Evolutionary conservation across 2,797 vertebrate genomes (phyloP).

Genomic region (Esox lucius): DNA sequence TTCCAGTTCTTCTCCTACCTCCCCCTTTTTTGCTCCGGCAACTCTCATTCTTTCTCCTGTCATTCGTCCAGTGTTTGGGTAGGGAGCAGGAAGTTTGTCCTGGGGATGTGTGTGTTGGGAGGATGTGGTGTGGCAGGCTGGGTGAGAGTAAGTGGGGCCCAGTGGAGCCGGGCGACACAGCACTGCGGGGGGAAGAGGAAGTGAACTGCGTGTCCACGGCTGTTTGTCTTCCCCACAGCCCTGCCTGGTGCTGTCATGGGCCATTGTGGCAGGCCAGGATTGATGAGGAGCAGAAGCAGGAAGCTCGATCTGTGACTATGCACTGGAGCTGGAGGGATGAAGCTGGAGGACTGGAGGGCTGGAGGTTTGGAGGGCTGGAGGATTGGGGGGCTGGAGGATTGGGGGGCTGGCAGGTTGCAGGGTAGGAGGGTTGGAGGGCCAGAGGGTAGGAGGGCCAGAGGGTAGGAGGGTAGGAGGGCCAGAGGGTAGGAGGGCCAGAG

Average conservation of each 20-base stretch:
- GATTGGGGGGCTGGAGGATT: background rate
- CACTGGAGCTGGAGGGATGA: constrained; percentile 54
- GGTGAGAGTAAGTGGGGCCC: constrained; percentile 1
- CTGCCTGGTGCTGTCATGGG: constrained; percentile 59
- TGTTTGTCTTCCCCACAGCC: constrained; percentile 69
- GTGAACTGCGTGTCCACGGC: constrained; percentile 49
- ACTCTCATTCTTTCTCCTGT: constrained; percentile 1
- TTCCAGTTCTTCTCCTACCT: background rate
- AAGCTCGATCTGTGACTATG: constrained; percentile 43
- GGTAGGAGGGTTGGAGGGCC: background rate
- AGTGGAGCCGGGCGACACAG: background rate
- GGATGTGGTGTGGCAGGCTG: constrained; percentile 34
- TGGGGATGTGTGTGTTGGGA: constrained; percentile 37
- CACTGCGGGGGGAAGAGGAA: constrained; percentile 43
- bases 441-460: background rate
- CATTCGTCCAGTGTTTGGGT: constrained; percentile 17
- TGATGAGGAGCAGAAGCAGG: constrained; percentile 73
- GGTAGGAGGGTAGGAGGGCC: background rate
- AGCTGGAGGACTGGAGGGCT: constrained; percentile 1
- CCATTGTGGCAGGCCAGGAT: constrained; percentile 70
- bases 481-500: background rate
- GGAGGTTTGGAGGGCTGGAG: background rate
- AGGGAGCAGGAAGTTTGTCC: constrained; percentile 41
- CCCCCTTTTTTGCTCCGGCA: constrained; percentile 2
- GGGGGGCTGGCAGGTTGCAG: background rate